Percentiles rank a stretch among this genome's conserved stretches.
Evolutionary conservation across 2,113 vertebrate genomes (phyloP).

Genomic region (Gopherus evgoodei): DNA sequence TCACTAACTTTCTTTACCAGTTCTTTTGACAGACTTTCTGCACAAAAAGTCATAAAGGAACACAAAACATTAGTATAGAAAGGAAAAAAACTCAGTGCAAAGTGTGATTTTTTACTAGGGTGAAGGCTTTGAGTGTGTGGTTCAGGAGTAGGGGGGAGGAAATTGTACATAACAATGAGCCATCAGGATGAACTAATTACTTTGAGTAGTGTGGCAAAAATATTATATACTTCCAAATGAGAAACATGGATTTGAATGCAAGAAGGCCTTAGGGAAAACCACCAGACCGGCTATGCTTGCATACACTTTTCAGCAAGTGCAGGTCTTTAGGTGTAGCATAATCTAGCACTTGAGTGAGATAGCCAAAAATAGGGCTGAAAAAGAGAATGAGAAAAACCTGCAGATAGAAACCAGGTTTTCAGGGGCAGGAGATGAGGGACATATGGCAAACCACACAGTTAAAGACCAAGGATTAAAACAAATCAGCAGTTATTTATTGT

Average conservation of each 20-base stretch:
- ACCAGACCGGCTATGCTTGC: neutral
- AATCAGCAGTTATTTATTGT: fast-evolving
- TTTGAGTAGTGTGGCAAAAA: neutral
- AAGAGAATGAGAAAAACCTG: neutral
- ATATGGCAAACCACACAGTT: fast-evolving
- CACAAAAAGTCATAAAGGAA: neutral
- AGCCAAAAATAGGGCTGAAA: neutral
- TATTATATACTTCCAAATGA: neutral
- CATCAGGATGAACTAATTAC: neutral
- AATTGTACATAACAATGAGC: neutral
- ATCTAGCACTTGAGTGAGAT: neutral
- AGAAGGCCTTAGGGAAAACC: neutral
- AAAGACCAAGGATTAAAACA: neutral
- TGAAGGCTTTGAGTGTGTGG: neutral
- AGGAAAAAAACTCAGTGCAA: neutral
- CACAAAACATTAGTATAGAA: neutral
- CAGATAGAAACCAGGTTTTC: neutral
- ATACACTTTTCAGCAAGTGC: neutral
- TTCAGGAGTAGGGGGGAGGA: neutral
- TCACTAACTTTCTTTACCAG: neutral
- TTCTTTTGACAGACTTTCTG: neutral
- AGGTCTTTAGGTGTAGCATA: neutral
- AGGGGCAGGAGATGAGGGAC: neutral
- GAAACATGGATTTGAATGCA: neutral
- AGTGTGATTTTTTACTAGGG: neutral